phyloP scores from a whole-genome alignment of 1,140 invertebrate genomes.

The Cylas formicarius region DNA sequence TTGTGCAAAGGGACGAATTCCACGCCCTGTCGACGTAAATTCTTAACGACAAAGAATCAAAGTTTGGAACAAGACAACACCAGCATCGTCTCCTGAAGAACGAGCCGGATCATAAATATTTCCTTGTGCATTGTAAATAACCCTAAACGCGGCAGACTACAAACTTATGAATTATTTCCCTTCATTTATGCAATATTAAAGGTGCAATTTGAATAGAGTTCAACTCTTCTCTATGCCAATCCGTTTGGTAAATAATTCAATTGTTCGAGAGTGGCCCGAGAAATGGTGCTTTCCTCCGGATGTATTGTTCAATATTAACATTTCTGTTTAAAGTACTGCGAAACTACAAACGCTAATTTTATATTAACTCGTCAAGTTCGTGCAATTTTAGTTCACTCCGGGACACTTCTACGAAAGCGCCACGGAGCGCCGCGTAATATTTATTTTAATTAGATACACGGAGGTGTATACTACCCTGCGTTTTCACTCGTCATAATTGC shows the following conservation, averaged over 20 bases:
- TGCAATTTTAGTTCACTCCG: constrained; percentile 9
- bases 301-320: constrained; percentile 41
- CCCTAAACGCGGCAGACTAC: constrained; percentile 44
- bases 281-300: constrained; percentile 33
- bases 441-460: no score
- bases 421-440: no score
- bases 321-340: constrained; percentile 35
- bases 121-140: constrained; percentile 45
- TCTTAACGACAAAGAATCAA: constrained; percentile 39
- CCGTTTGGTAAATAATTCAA: constrained; percentile 44
- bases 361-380: constrained; percentile 20
- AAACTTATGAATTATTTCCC: constrained; percentile 45
- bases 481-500: no score
- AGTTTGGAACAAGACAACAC: constrained; percentile 38
- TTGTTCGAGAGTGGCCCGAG: constrained; percentile 41
- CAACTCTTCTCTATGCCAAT: constrained; percentile 43
- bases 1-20: no score
- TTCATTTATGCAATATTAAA: constrained; percentile 44
- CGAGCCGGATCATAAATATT: constrained; percentile 41
- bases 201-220: constrained; percentile 44
- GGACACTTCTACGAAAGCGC: no score
- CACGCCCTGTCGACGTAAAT: no score
- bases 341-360: constrained; percentile 32
- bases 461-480: no score
- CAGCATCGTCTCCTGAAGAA: constrained; percentile 36